These are phyloP conservation scores for Hippoglossus hippoglossus DNA, from an alignment of 2,797 vertebrate species.

Conservation along the genomic window DNA sequence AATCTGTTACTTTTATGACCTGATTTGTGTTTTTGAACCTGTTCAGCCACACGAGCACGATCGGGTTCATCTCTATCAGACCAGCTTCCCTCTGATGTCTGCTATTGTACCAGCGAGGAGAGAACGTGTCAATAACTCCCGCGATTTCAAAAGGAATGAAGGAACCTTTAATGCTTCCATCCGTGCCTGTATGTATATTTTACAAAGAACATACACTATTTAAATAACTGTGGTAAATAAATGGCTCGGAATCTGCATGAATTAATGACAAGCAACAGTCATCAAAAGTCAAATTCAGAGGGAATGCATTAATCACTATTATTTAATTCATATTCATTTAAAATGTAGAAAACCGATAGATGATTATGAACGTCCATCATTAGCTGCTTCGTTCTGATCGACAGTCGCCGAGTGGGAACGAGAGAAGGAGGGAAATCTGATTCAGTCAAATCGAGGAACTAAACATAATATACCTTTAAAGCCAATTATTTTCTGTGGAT, in stretches of 20 bases:
- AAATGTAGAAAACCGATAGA: slow-evolving; percentile 69
- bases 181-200: slow-evolving; percentile 72
- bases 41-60: too few relatives aligned
- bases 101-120: background rate
- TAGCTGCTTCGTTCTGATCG: slow-evolving; percentile 48
- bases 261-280: slow-evolving; percentile 76
- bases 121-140: background rate
- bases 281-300: slow-evolving; percentile 79
- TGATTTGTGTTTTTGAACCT: too few relatives aligned
- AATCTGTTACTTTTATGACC: too few relatives aligned
- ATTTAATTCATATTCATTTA: slow-evolving; percentile 82
- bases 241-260: slow-evolving; percentile 68
- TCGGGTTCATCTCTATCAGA: too few relatives aligned
- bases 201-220: slow-evolving; percentile 67
- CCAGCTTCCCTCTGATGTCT: too few relatives aligned
- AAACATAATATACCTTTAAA: background rate
- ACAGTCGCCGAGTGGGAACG: slow-evolving; percentile 36
- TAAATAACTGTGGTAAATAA: slow-evolving; percentile 64
- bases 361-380: slow-evolving; percentile 67
- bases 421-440: slow-evolving; percentile 26
- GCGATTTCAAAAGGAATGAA: slow-evolving; percentile 76
- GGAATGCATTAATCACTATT: slow-evolving; percentile 82
- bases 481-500: background rate
- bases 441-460: background rate
- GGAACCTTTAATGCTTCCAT: slow-evolving; percentile 60